phyloP scores from a whole-genome alignment of 2,797 vertebrate species.

The Leontocebus nigricollis region DNA sequence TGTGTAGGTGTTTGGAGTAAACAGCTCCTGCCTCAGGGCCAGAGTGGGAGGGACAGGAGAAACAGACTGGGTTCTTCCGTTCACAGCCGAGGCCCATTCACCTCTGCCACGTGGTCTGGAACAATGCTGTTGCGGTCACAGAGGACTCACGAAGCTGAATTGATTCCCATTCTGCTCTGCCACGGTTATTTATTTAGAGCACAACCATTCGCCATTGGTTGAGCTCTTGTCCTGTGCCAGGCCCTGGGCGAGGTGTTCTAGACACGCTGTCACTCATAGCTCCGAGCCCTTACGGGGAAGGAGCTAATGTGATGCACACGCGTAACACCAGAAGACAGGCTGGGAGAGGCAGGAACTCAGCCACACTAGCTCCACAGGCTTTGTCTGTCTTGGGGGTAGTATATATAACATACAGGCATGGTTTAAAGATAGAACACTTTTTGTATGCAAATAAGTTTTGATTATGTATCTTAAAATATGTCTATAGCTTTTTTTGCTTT shows the following conservation, averaged over 20 bases:
- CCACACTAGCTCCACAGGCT: neutral
- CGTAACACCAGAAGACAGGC: neutral
- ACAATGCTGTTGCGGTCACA: neutral
- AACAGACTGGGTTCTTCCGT: neutral
- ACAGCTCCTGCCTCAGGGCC: neutral
- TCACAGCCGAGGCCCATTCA: neutral
- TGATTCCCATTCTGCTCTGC: neutral
- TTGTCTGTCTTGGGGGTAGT: neutral
- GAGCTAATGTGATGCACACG: neutral
- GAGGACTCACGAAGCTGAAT: neutral
- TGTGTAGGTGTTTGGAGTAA: neutral
- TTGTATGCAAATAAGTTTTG: conserved; percentile 16
- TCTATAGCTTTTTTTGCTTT: neutral
- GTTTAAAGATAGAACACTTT: neutral
- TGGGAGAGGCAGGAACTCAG: neutral
- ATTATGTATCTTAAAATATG: neutral
- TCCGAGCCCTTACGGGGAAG: neutral
- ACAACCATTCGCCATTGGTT: neutral
- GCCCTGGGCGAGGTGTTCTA: too few relatives aligned
- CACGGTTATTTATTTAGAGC: neutral
- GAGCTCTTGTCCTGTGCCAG: neutral
- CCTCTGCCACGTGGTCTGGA: neutral
- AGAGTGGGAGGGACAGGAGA: neutral
- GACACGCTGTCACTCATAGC: neutral
- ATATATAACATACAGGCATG: neutral